Evolutionary conservation across 2,888 invertebrate species (phyloP).

Genomic region (Pachycephus smyrnensis): DNA sequence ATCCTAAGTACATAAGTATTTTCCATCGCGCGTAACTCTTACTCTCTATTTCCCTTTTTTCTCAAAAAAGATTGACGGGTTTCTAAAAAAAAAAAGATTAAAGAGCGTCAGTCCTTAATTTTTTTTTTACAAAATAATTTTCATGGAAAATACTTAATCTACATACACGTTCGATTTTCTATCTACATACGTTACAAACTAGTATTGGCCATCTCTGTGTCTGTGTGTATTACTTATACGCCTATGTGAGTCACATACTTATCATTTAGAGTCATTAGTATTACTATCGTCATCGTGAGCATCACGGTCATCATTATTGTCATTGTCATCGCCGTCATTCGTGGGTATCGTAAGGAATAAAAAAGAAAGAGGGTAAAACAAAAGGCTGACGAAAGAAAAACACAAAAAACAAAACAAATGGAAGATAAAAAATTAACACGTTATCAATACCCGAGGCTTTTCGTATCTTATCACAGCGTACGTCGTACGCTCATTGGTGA

Average conservation of each 20-base stretch:
- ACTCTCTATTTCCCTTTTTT: not conserved
- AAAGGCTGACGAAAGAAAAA: conserved; percentile 3
- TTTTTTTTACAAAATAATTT: conserved; percentile 11
- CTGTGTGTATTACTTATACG: not conserved
- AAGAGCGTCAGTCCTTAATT: not conserved
- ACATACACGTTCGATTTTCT: conserved; percentile 38
- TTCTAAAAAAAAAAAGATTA: conserved; percentile 1
- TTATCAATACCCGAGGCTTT: conserved; percentile 23
- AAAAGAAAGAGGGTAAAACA: conserved; percentile 8
- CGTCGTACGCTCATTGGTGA: conserved; percentile 46
- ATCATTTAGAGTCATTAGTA: not conserved
- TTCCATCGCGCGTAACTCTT: conserved; percentile 8
- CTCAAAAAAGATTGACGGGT: not conserved
- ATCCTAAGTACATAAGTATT: conserved; percentile 48
- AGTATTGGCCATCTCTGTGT: conserved; percentile 55
- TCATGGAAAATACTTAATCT: conserved; percentile 22
- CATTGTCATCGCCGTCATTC: conserved; percentile 22
- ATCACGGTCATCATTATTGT: conserved; percentile 23
- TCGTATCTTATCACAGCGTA: conserved; percentile 47
- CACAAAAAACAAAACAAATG: conserved; percentile 2
- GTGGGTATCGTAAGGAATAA: conserved; percentile 1
- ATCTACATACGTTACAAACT: conserved; percentile 59
- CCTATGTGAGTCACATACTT: conserved; percentile 12
- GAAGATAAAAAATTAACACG: conserved; percentile 30
- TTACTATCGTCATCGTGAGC: not conserved